These are phyloP conservation scores for Apamea monoglypha DNA, from an alignment of 2,888 invertebrate genomes.

Conservation along the genomic window DNA sequence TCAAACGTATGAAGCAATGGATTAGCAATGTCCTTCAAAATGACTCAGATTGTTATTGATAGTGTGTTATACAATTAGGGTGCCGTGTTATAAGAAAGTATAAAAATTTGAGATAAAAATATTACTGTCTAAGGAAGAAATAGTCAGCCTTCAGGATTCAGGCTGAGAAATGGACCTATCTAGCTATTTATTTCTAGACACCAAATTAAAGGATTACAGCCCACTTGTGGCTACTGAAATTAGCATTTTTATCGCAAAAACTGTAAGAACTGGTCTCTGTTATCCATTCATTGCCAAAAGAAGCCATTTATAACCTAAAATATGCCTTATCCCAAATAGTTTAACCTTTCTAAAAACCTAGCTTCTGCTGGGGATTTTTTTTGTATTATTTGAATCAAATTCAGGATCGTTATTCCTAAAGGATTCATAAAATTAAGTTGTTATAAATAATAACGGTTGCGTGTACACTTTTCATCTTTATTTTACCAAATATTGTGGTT, in stretches of 20 bases:
- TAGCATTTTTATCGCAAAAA: slow-evolving; percentile 9
- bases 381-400: slow-evolving; percentile 8
- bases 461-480: not conserved
- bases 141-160: not conserved
- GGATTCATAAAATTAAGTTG: slow-evolving; percentile 33
- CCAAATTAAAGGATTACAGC: not conserved
- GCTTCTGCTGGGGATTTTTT: not conserved
- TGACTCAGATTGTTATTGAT: too few species aligned
- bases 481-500: not conserved
- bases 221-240: slow-evolving; percentile 24
- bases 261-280: not conserved
- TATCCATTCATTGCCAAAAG: not conserved
- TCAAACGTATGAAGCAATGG: too few species aligned
- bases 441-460: slow-evolving; percentile 13
- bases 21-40: too few species aligned
- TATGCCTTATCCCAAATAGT: not conserved
- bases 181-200: not conserved
- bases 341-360: not conserved
- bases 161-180: not conserved
- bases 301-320: slow-evolving; percentile 14
- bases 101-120: not conserved
- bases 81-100: not conserved
- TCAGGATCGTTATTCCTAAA: not conserved
- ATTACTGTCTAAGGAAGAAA: not conserved
- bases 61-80: too few species aligned